These are phyloP conservation scores for Lophochroa leadbeateri DNA, from an alignment of 2,113 vertebrate genomes.

Conservation along the genomic window DNA sequence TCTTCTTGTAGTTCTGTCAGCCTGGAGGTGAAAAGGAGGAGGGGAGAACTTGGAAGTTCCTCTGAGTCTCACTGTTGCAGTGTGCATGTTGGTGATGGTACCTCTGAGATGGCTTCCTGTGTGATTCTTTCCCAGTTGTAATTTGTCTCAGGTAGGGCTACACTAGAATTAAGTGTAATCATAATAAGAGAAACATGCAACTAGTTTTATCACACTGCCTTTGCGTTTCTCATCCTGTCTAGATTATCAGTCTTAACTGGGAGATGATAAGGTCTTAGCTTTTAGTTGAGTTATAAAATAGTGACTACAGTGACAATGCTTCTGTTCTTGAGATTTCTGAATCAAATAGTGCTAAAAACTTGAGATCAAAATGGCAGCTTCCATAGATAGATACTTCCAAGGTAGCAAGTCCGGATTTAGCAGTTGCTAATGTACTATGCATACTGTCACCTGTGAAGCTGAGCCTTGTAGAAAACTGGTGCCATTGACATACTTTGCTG, in stretches of 20 bases:
- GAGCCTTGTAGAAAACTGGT: not conserved
- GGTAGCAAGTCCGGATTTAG: not conserved
- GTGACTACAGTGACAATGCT: not conserved
- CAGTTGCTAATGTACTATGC: not conserved
- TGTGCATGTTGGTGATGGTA: rapidly evolving
- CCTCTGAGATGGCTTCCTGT: not conserved
- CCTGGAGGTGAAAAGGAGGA: not conserved
- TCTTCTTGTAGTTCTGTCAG: not conserved
- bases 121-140: not conserved
- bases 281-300: not conserved
- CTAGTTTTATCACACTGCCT: not conserved
- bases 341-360: not conserved
- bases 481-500: not conserved
- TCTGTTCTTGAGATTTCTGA: not conserved
- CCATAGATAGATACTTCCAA: not conserved
- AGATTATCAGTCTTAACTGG: not conserved
- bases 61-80: not conserved
- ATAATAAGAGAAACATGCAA: not conserved
- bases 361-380: not conserved
- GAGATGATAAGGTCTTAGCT: not conserved
- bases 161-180: not conserved
- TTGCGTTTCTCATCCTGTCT: not conserved
- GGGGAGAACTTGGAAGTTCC: not conserved
- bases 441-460: not conserved
- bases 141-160: not conserved